Evolutionary conservation across 2,113 vertebrate genomes (phyloP), one percentile per base, ranked within the genome.

Genomic region (Hoplias malabaricus): DNA sequence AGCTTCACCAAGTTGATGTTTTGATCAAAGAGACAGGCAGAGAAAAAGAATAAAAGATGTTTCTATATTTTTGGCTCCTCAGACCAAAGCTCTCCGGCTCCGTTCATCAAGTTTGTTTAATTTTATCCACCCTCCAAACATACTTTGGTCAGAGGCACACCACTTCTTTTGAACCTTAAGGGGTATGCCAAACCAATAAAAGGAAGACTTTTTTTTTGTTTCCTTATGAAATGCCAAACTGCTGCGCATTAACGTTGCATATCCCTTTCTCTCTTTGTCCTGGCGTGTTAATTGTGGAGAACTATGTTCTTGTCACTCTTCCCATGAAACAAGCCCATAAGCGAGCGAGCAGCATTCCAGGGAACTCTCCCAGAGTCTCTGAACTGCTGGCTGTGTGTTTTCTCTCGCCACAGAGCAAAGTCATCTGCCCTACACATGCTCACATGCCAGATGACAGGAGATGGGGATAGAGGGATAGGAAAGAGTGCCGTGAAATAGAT

Each of bases 101-200:
- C 66, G 72, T 68, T 83, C 86, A 86, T 88, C 89, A 89, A 87
- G 86, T 89, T 89, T 77, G 85, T 87, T 89, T 86, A 83, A 83
- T 90, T 90, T 91, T 86, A 90, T 90, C 86, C 21, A 53, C 25
- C 27, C 23, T 66, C 40, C 19, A 27, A 61, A 73, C 54, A 31
- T 31, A 33, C 56, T 73, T 61, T 34, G 42, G 57, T 23, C 29
- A 48, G 59, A 33, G 13, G n/a, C 38, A 46, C 50, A 14, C 42
- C 10, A 50, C 31, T 16, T 42, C 27, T 42, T 27, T 65, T 53
- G 21, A 65, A 38, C 29, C n/a, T 63, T 63, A 31, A 46, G 27
- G n/a, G 14, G 19, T 61, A n/a, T 19, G 48, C 48, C 48, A 53
- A 53, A 21, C 21, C 38, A 61, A 54, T 54, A 66, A 66, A 75